Conservation (phyloP, 2,113 vertebrate genomes). For the Pelvicachromis taeniatus region DNA sequence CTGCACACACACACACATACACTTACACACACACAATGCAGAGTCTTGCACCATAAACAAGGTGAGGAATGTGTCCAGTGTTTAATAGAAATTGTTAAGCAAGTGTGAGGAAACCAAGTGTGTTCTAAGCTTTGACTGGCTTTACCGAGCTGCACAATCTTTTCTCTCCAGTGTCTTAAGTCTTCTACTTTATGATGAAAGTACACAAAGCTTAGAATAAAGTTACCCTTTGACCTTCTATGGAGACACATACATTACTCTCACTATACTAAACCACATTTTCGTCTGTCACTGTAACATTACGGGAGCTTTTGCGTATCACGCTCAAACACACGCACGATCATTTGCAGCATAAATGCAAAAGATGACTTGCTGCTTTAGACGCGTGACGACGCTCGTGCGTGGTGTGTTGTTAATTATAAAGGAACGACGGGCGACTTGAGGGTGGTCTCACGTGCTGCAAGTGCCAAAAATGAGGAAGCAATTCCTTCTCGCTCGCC, state of each 20-base stretch:
- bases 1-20: not conserved
- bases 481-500: not conserved
- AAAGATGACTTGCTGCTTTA: not conserved
- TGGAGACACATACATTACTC: not conserved
- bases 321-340: not conserved
- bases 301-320: not conserved
- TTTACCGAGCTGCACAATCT: not conserved
- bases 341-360: conserved; percentile 17
- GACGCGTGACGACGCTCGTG: not conserved
- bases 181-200: not conserved
- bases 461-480: not conserved
- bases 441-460: not conserved
- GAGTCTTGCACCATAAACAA: conserved; percentile 42
- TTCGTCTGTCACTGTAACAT: not conserved
- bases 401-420: not conserved
- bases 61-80: conserved; percentile 56
- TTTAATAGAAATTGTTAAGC: conserved; percentile 42
- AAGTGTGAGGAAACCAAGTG: conserved; percentile 40
- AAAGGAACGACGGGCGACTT: not conserved
- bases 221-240: not conserved
- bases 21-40: conserved; percentile 14
- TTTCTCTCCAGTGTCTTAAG: not conserved
- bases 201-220: not conserved
- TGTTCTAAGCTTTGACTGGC: not conserved
- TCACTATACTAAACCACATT: not conserved